Conservation (phyloP, 2,888 invertebrate species). For the Caenorhabditis sp. region DNA sequence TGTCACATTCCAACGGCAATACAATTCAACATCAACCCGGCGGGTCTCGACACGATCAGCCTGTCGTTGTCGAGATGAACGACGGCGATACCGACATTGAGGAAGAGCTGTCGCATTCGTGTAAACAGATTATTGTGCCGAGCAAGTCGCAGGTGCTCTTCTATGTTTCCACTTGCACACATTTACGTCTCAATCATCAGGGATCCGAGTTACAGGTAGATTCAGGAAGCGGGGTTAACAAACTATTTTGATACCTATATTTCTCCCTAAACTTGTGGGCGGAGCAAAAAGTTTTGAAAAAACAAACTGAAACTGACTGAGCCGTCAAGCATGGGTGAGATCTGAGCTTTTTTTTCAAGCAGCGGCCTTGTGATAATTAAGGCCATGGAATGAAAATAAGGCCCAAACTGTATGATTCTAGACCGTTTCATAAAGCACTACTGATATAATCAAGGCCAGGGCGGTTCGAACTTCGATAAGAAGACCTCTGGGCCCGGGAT, state of each 20-base stretch:
- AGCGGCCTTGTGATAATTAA: no score
- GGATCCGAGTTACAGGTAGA: conserved; percentile 62
- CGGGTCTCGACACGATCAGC: conserved; percentile 20
- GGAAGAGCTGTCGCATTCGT: conserved; percentile 36
- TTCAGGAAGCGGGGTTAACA: no score
- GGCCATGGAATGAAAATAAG: no score
- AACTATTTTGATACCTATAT: not conserved
- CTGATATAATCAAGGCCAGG: no score
- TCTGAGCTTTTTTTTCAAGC: no score
- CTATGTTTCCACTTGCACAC: conserved; percentile 57
- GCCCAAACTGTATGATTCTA: no score
- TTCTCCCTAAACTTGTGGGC: not conserved
- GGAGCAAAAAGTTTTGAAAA: no score
- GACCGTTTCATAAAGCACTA: no score
- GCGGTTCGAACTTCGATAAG: no score
- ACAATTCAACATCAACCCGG: conserved; percentile 25
- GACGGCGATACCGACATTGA: conserved; percentile 40
- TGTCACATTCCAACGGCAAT: conserved; percentile 23
- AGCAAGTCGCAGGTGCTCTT: conserved; percentile 60
- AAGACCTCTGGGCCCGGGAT: no score
- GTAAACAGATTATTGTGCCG: conserved; percentile 47
- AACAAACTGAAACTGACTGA: no score
- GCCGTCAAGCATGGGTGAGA: no score
- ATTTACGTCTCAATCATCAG: conserved; percentile 53
- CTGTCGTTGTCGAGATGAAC: conserved; percentile 27